Base-by-base conservation (phyloP, 2,888 invertebrate species). In the Rhingia rostrata region DNA sequence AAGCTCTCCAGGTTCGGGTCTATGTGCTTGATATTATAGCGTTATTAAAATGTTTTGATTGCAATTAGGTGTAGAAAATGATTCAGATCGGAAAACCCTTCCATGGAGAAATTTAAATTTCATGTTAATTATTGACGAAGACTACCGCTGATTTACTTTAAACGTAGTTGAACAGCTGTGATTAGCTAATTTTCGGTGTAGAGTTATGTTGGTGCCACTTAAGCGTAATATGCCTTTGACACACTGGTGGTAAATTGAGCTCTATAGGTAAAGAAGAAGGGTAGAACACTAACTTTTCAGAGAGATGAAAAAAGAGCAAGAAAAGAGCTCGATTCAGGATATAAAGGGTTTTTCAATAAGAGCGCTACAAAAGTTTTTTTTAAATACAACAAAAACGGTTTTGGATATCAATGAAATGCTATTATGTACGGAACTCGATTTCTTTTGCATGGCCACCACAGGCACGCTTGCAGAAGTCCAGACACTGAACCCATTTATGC, bases 41-140 rank as follows among this genome's bases (percentile, higher is more conserved):
- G 35, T 60, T 72, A 72, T 51, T 51, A 72, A 51, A 41, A 72
- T 60, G 41, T 72, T 72, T 51, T 61, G 41, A 61, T 72, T 72
- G 61, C 53, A 72, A 53, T 72, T 51, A 60, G 41, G 33, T 56
- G 32, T 5, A 64, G 39, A 32, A 30, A 51, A 12, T 22, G 30
- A 12, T 53, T n/a, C 37, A 45, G 47, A 35, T 63, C 47, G 30
- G 37, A 7, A n/a, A 60, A n/a, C n/a, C 41, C 4, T 6, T 32
- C n/a, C n/a, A n/a, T 9, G 61, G 6, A 22, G 33, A 22, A 22
- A 22, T 22, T 22, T 22, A 22, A 22, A 1, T 22, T 22, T 22
- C 2, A 22, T 22, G 22, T 22, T 22, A 22, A 22, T 22, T 22
- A 22, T 22, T 22, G 22, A 7, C 41, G 30, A 10, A 30, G 1